Base-by-base conservation (phyloP, 1,140 invertebrate genomes). In the Mya arenaria region DNA sequence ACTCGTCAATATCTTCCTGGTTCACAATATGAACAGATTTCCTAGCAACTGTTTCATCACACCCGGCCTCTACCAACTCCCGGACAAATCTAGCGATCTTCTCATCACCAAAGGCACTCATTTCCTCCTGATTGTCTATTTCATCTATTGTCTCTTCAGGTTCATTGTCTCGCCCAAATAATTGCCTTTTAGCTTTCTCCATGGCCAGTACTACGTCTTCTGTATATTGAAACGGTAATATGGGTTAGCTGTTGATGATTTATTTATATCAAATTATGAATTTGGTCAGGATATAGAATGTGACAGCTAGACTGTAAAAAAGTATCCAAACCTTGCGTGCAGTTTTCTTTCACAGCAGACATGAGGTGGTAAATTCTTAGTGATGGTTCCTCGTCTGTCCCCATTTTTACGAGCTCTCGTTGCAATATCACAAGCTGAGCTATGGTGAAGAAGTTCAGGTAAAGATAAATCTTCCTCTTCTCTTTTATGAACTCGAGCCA, bases 351-450 rank as follows among this genome's bases (percentile, higher is more conserved):
- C 1, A 90, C 72, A 36, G 71, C 39, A 15, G 84, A 85, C 30
- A 90, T 80, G 36, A 91, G 62, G 0, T 86, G 84, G 62, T 85
- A 89, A 15, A 90, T 84, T 5, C 71, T 37, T 19, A 82, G 52
- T 13, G 78, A 74, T 1, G 83, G 41, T n/a, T 83, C 63, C 30
- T 62, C 13, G 4, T 80, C 75, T 13, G 69, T 58, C 13, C 83
- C 82, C 4, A 84, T 28, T 62, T 86, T 86, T 17, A 88, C 84
- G 28, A 91, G 58, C 32, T 90, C 86, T 72, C 83, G 60, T 68
- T 89, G 86, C 13, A 91, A 84, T 36, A 91, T 86, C 0, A 92
- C 89, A 55, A 90, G 72, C 80, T 91, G 90, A 32, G 87, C 85
- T 52, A 87, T 88, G 39, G 87, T 92, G 83, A 86, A 91, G 66